Evolutionary conservation across 2,797 vertebrate species (phyloP).

Genomic region (Petrocephalus schoutedeni): DNA sequence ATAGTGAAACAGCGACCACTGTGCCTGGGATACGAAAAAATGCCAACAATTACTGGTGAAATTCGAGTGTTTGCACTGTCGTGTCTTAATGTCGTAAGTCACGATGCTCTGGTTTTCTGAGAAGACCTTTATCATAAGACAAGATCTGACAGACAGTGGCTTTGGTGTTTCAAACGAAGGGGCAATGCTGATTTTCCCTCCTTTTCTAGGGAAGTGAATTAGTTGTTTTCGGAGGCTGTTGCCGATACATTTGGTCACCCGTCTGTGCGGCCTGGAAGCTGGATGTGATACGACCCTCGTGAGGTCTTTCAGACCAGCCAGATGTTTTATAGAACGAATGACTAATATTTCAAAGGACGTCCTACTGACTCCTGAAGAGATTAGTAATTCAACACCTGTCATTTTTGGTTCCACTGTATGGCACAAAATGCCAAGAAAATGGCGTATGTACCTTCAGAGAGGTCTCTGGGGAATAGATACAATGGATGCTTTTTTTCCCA

Average conservation of each 20-base stretch:
- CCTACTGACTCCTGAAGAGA: neutral
- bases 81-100: neutral
- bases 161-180: neutral
- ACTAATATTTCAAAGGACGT: neutral
- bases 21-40: neutral
- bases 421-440: neutral
- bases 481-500: neutral
- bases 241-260: neutral
- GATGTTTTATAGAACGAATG: neutral
- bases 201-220: neutral
- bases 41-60: neutral
- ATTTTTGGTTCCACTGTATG: neutral
- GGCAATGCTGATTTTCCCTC: neutral
- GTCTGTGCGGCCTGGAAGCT: neutral
- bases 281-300: neutral
- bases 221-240: neutral
- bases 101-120: neutral
- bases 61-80: neutral
- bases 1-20: neutral
- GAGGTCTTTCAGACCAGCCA: neutral
- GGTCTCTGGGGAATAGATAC: neutral
- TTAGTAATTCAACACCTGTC: conserved; percentile 13
- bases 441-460: neutral
- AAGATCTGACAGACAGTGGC: neutral
- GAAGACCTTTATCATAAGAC: neutral